Evolutionary conservation across 2,113 vertebrate genomes (phyloP).

Genomic region (Herpetotheres cachinnans): DNA sequence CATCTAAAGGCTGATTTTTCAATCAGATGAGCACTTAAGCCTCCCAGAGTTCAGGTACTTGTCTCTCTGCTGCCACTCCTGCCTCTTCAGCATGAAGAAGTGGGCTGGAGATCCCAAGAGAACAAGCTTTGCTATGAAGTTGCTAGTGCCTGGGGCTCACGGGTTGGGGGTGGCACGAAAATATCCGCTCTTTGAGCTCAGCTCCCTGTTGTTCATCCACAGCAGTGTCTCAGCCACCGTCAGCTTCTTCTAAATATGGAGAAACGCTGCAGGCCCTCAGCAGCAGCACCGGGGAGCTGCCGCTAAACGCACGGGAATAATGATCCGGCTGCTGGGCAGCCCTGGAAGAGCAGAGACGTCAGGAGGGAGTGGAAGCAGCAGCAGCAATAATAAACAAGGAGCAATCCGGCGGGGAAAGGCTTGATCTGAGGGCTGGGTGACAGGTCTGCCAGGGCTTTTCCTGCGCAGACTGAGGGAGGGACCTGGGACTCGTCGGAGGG

Average conservation of each 20-base stretch:
- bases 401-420: not conserved
- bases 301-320: not conserved
- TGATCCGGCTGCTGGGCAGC: not conserved
- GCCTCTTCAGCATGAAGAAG: not conserved
- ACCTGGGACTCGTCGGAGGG: not conserved
- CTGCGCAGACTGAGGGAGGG: not conserved
- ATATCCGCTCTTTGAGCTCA: not conserved
- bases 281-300: not conserved
- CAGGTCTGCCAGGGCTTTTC: not conserved
- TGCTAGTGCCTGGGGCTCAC: not conserved
- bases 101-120: slow-evolving; percentile 8
- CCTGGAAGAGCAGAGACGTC: not conserved
- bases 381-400: not conserved
- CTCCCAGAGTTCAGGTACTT: slow-evolving; percentile 47
- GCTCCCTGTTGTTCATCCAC: not conserved
- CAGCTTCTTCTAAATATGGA: slow-evolving; percentile 17
- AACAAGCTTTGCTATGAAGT: not conserved
- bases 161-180: not conserved
- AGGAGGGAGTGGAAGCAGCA: not conserved
- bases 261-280: not conserved
- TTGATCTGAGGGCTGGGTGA: not conserved
- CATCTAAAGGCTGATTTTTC: not conserved
- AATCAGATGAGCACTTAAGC: slow-evolving; percentile 36
- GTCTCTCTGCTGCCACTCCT: slow-evolving; percentile 11
- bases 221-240: slow-evolving; percentile 2